These are phyloP conservation scores for Todiramphus chloris DNA, from an alignment of 2,113 vertebrate genomes.

Conservation along the genomic window DNA sequence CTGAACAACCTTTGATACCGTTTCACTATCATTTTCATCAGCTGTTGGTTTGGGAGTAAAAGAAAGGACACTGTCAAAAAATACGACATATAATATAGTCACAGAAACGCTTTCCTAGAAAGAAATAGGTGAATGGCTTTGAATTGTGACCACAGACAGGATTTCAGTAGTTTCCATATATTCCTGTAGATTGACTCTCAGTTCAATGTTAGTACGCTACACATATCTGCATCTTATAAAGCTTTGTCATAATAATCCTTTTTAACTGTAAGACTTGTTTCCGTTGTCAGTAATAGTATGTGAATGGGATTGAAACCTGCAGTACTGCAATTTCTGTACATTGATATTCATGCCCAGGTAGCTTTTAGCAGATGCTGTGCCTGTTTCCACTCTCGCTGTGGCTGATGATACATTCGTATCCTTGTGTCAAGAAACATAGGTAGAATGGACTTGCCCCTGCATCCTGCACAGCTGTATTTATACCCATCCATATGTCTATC, in stretches of 20 bases:
- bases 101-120: neutral
- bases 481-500: neutral
- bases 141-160: neutral
- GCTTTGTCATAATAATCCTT: neutral
- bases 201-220: neutral
- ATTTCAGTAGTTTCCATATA: neutral
- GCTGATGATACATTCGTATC: neutral
- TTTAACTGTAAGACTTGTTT: neutral
- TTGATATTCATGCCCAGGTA: neutral
- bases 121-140: neutral
- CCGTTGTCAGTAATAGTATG: neutral
- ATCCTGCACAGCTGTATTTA: neutral
- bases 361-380: neutral
- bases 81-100: neutral
- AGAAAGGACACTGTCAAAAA: neutral
- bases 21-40: neutral
- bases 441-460: neutral
- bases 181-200: neutral
- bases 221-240: neutral
- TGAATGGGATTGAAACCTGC: neutral
- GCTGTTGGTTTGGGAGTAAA: neutral
- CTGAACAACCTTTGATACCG: neutral
- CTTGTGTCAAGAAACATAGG: neutral
- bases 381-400: neutral
- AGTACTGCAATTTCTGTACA: neutral